Base-by-base conservation (phyloP, 2,797 vertebrate genomes). In the Botia almorhae region DNA sequence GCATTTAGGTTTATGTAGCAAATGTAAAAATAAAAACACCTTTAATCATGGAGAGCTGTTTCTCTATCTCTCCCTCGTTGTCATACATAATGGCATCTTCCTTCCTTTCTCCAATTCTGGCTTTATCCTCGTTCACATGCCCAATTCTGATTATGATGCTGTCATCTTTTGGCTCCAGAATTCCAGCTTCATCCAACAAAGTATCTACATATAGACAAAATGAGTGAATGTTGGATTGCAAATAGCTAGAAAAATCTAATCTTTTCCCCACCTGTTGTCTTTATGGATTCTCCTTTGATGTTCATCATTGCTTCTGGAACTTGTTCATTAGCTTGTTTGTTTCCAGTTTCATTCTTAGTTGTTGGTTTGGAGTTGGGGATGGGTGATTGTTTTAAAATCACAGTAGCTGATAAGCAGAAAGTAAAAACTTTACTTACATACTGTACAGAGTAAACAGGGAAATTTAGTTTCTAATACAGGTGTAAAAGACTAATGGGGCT, bases 51-150 rank as follows among this genome's bases (percentile, higher is more conserved):
- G 86, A 85, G 29, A 87, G 84, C 39, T 75, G 85, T 43, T 83
- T 85, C 67, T 86, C 85, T 2, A 86, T 87, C 75, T 87, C 86
- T 21, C 83, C 69, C 43, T 86, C 84, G 2, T 83, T 82, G 74
- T 84, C 78, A 3, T 85, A 85, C 74, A 85, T 82, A 7, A 87
- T 76, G 19, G 74, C 70, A 2, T 74, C 82, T 4, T 78, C 79
- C 39, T 78, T 78, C 26, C 7, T 50, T 19, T 83, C 72, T 12
- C 17, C 51, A 29, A 56, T 69, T 17, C 48, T 23, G n/a, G 12
- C 51, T 23, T 48, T 19, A 19, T 69, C 80, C 53, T 82, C 73
- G 16, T 7, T 46, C 33, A 2, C 72, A 0, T 76, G 64, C 29
- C 17, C 51, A 26, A 70, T 64, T 14, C 16, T 19, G 0, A 71